Percentiles rank a stretch among this genome's conserved stretches.
These are phyloP conservation scores for Lateolabrax maculatus DNA, from an alignment of 2,797 vertebrate genomes.

Conservation along the genomic window DNA sequence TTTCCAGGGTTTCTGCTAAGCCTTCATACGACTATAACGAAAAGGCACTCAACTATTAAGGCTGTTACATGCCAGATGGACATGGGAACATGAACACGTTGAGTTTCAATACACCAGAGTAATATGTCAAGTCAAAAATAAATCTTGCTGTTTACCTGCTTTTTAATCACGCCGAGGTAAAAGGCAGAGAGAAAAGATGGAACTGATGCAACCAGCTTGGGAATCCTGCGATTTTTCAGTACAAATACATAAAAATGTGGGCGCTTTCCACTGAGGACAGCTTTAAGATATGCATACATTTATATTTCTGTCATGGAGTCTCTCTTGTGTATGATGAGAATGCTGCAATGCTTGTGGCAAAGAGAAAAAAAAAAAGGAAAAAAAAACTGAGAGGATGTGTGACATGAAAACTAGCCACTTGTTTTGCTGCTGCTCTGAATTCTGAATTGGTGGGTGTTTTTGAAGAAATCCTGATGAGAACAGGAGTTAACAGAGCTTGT, in stretches of 20 bases:
- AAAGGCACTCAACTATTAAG: slow-evolving; percentile 2
- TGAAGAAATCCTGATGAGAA: slow-evolving; percentile 55
- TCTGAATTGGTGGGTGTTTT: slow-evolving; percentile 41
- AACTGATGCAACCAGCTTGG: slow-evolving; percentile 35
- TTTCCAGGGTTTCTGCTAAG: background rate
- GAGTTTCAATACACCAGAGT: slow-evolving; percentile 42
- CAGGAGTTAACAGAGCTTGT: slow-evolving; percentile 45
- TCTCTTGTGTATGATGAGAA: slow-evolving; percentile 35
- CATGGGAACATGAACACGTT: slow-evolving; percentile 15
- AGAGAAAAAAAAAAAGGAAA: background rate
- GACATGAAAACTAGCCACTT: slow-evolving; percentile 63
- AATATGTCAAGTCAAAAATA: slow-evolving; percentile 30
- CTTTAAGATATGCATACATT: slow-evolving; percentile 48
- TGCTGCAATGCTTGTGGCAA: slow-evolving; percentile 26
- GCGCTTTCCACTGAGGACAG: slow-evolving; percentile 13
- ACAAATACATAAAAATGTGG: slow-evolving; percentile 39
- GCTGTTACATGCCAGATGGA: slow-evolving; percentile 2
- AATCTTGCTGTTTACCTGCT: slow-evolving; percentile 33
- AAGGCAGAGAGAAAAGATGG: slow-evolving; percentile 10
- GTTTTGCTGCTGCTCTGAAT: slow-evolving; percentile 42
- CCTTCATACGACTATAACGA: background rate
- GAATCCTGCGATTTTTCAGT: slow-evolving; percentile 38
- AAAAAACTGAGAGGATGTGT: slow-evolving; percentile 24
- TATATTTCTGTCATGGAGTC: slow-evolving; percentile 60
- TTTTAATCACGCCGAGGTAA: slow-evolving; percentile 28